These are phyloP conservation scores for Mechanitis mazaeus DNA, from an alignment of 2,888 invertebrate species.

Conservation along the genomic window DNA sequence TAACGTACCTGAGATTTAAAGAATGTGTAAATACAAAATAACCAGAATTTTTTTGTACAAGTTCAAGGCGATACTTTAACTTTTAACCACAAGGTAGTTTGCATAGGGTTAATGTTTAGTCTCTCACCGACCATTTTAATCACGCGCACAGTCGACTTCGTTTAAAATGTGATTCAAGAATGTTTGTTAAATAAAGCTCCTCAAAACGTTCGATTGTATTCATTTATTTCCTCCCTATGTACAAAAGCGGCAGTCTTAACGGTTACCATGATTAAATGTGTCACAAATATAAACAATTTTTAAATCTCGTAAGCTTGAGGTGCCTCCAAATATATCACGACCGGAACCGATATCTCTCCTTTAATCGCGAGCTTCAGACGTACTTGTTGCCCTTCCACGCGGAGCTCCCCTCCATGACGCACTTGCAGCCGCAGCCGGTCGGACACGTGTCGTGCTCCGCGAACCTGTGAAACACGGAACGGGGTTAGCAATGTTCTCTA, in stretches of 20 bases:
- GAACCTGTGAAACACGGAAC: conserved; percentile 47
- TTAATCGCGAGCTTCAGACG: conserved; percentile 34
- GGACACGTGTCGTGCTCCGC: conserved; percentile 86
- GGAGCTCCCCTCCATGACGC: conserved; percentile 81
- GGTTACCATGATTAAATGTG: conserved; percentile 18
- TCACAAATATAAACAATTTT: conserved; percentile 6
- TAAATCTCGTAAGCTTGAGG: conserved; percentile 7
- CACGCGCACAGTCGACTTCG: conserved; percentile 56
- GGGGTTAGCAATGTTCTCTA: too few relatives aligned
- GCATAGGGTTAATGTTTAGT: conserved; percentile 14
- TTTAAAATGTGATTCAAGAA: conserved; percentile 47
- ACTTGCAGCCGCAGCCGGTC: conserved; percentile 94
- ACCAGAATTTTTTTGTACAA: too few relatives aligned
- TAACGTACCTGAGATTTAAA: too few relatives aligned
- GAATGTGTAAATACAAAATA: too few relatives aligned
- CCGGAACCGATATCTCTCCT: conserved; percentile 12
- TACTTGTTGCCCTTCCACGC: conserved; percentile 67
- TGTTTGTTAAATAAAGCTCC: conserved; percentile 68
- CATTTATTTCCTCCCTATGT: conserved; percentile 43
- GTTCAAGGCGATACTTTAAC: too few relatives aligned
- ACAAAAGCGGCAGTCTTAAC: conserved; percentile 51
- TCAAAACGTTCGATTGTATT: conserved; percentile 38
- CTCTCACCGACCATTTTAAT: conserved; percentile 48
- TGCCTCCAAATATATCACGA: conserved; percentile 9
- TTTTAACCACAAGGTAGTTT: not conserved